Evolutionary conservation across 1,140 invertebrate genomes (phyloP).

Genomic region (Propsilocerus akamusi): DNA sequence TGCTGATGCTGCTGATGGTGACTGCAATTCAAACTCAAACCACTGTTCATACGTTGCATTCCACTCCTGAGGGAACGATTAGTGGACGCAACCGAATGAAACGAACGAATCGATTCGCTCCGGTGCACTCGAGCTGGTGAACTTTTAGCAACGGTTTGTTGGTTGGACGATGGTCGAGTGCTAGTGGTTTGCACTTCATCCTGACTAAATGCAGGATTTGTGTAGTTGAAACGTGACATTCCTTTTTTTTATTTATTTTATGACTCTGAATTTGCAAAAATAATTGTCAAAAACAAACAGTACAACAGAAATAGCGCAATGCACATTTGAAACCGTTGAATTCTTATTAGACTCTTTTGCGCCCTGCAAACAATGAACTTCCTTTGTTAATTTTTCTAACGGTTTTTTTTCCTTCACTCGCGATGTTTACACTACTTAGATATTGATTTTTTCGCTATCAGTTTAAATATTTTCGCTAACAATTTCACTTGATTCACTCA

Average conservation of each 20-base stretch:
- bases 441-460: neutral
- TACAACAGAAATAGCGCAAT: neutral
- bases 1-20: constrained; percentile 10
- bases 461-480: neutral
- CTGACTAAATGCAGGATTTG: constrained; percentile 55
- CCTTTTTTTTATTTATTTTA: neutral
- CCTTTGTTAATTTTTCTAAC: neutral
- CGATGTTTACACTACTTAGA: neutral
- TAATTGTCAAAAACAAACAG: neutral
- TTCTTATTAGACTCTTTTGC: neutral
- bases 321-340: neutral
- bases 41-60: neutral
- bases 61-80: neutral
- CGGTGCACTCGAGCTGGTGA: constrained; percentile 23
- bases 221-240: constrained; percentile 36
- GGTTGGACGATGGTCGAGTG: constrained; percentile 8
- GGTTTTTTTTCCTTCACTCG: constrained; percentile 1
- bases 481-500: too few species aligned
- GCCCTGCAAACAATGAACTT: too few species aligned
- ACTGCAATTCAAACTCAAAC: neutral
- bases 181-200: constrained; percentile 22
- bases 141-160: constrained; percentile 18
- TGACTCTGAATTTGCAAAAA: neutral
- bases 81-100: constrained; percentile 5
- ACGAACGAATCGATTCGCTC: constrained; percentile 21